Percentiles rank a stretch among this genome's conserved stretches.
These are phyloP conservation scores for Mesorhabditis belari DNA, from an alignment of 2,888 invertebrate genomes.

Conservation along the genomic window DNA sequence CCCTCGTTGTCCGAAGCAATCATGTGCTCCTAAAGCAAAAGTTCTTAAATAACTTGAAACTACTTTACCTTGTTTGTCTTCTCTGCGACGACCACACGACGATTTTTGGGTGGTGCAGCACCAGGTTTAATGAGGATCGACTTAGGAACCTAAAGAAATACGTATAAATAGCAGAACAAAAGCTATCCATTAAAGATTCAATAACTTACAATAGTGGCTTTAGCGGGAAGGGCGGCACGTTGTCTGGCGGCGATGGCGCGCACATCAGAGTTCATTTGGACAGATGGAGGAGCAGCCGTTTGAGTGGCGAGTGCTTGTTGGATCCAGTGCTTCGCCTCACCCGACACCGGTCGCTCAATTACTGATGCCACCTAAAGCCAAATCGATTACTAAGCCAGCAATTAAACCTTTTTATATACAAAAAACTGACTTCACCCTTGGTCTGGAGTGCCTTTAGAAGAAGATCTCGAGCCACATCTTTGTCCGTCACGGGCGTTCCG, in stretches of 20 bases:
- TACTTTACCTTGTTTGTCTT: no score
- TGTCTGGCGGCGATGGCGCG: slow-evolving; percentile 13
- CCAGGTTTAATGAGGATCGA: neutral
- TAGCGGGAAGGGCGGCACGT: slow-evolving; percentile 5
- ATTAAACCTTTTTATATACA: neutral
- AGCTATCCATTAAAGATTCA: slow-evolving; percentile 3
- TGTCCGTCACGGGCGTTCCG: slow-evolving; percentile 20
- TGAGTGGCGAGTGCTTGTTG: neutral
- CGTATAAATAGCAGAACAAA: neutral
- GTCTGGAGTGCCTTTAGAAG: slow-evolving; percentile 21
- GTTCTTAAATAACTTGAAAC: no score
- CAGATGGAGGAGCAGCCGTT: slow-evolving; percentile 19
- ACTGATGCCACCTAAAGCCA: slow-evolving; percentile 16
- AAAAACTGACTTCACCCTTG: slow-evolving; percentile 11
- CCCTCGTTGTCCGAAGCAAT: slow-evolving; percentile 5
- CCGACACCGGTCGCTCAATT: slow-evolving; percentile 27
- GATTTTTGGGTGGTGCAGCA: neutral
- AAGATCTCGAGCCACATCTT: slow-evolving; percentile 21
- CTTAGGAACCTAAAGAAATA: neutral
- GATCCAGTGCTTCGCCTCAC: slow-evolving; percentile 27
- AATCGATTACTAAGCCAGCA: no score
- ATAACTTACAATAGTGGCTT: neutral
- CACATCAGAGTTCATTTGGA: slow-evolving; percentile 29
- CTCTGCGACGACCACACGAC: no score
- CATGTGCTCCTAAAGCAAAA: slow-evolving; percentile 4